A percentile compares a stretch with the other conserved stretches of the same genome.
Conservation (phyloP, 2,797 vertebrate genomes). For the Chaetophractus vellerosus region DNA sequence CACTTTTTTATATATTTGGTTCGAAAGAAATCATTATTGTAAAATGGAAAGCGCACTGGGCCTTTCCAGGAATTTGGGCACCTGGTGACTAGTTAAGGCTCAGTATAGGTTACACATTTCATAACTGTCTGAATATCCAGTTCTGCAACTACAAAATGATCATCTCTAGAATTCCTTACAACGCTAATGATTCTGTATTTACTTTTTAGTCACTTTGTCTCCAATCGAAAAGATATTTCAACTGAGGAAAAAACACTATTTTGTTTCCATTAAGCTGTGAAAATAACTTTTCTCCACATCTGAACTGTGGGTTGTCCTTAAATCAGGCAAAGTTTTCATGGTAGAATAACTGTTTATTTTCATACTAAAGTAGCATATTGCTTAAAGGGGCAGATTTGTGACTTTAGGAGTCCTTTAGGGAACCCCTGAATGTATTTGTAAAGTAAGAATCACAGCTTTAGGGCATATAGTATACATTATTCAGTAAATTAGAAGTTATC, state of each 20-base stretch:
- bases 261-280: not conserved
- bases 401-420: not conserved
- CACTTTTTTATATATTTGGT: slow-evolving; percentile 8
- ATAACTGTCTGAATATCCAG: not conserved
- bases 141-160: not conserved
- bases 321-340: slow-evolving; percentile 33
- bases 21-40: not conserved
- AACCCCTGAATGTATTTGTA: not conserved
- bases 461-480: not conserved
- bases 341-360: not conserved
- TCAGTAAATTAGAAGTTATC: not conserved
- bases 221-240: slow-evolving; percentile 24
- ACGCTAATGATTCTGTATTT: slow-evolving; percentile 12
- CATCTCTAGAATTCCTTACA: not conserved
- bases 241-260: not conserved
- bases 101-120: not conserved
- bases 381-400: not conserved
- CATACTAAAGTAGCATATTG: not conserved
- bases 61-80: not conserved
- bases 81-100: not conserved
- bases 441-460: slow-evolving; percentile 16
- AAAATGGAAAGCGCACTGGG: slow-evolving; percentile 4
- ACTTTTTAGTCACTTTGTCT: slow-evolving; percentile 10
- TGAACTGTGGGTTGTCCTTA: not conserved
- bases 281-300: slow-evolving; percentile 20